Conservation (phyloP, 1,140 invertebrate genomes). For the Zophobas morio region DNA sequence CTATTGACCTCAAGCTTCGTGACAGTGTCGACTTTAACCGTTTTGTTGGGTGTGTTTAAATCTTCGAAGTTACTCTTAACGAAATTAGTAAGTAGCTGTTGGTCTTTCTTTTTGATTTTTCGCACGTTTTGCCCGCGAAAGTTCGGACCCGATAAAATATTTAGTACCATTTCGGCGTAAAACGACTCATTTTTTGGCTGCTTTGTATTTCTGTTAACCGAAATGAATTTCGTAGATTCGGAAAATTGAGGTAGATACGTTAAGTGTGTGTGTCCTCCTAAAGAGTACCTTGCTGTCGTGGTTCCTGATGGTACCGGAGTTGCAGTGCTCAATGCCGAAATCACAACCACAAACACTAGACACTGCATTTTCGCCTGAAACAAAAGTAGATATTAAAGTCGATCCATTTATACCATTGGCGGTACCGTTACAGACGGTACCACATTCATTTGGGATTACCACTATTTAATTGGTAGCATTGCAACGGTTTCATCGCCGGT, state of each 20-base stretch:
- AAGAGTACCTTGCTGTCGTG: constrained; percentile 62
- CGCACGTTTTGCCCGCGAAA: constrained; percentile 2
- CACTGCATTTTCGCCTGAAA: constrained; percentile 63
- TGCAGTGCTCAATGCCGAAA: constrained; percentile 44
- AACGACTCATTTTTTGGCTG: constrained; percentile 46
- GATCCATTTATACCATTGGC: background rate
- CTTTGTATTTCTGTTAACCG: constrained; percentile 25
- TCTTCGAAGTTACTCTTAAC: constrained; percentile 41
- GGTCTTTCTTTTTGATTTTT: constrained; percentile 39
- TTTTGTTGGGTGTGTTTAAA: constrained; percentile 41
- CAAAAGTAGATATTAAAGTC: constrained; percentile 45
- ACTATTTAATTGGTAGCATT: constrained; percentile 14
- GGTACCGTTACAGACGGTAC: constrained; percentile 31
- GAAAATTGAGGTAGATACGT: constrained; percentile 46
- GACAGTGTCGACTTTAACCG: constrained; percentile 23
- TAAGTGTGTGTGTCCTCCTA: constrained; percentile 45
- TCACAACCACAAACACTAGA: constrained; percentile 57
- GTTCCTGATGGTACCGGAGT: constrained; percentile 53
- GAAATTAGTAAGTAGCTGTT: constrained; percentile 44
- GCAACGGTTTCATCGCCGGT: constrained; percentile 15
- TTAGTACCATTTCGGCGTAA: constrained; percentile 27
- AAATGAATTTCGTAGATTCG: constrained; percentile 28
- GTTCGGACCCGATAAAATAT: constrained; percentile 19
- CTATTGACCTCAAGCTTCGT: background rate
- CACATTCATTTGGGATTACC: constrained; percentile 14